Percentiles rank a stretch among this genome's conserved stretches.
Conservation (phyloP, 2,797 vertebrate species). For the Novumbra hubbsi region DNA sequence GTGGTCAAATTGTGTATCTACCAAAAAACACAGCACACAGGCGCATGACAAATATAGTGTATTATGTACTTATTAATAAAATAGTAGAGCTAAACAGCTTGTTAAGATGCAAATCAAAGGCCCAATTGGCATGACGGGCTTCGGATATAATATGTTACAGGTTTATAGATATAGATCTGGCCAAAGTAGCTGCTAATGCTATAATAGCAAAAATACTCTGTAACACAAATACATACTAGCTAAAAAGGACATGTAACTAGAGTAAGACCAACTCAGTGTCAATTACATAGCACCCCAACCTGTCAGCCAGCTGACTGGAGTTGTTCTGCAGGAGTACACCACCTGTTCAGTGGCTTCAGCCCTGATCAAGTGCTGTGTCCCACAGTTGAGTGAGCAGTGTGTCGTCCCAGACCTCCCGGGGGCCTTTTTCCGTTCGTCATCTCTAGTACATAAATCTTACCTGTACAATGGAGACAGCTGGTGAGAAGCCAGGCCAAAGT, state of each 20-base stretch:
- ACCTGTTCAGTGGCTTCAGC: conserved; percentile 37
- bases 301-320: conserved; percentile 30
- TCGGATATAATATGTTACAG: neutral
- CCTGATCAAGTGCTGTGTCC: conserved; percentile 47
- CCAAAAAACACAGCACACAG: neutral
- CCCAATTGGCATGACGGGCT: neutral
- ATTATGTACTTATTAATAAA: conserved; percentile 47
- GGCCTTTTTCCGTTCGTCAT: conserved; percentile 46
- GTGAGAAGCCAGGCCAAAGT: conserved; percentile 29
- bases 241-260: neutral
- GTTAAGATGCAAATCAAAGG: neutral
- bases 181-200: neutral
- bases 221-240: neutral
- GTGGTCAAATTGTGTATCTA: conserved; percentile 41
- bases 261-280: neutral
- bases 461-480: conserved; percentile 29
- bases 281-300: conserved; percentile 30
- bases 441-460: conserved; percentile 45
- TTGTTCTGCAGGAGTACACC: conserved; percentile 30
- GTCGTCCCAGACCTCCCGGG: conserved; percentile 16
- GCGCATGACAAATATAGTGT: neutral
- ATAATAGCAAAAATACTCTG: neutral
- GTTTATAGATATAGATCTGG: neutral
- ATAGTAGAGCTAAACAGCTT: neutral
- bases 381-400: conserved; percentile 38